Evolutionary conservation across 23 tunicate genomes (phyloP).

Genomic region (Oikopleura albicans): DNA sequence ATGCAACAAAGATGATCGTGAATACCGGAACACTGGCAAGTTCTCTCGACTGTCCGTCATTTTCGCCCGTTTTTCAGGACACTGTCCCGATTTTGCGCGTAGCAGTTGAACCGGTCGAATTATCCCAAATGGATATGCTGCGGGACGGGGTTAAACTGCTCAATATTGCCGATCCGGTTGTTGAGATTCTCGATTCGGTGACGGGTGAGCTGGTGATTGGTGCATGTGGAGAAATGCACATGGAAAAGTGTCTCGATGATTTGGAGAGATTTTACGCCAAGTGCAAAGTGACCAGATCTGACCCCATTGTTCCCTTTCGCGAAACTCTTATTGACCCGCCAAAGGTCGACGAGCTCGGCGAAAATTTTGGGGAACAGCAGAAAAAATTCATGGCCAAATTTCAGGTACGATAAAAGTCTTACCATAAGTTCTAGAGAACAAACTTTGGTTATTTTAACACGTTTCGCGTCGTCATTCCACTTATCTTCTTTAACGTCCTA

Average conservation of each 20-base stretch:
- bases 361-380: conserved; percentile 62
- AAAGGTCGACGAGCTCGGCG: conserved; percentile 79
- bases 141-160: conserved; percentile 52
- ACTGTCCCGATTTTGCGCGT: conserved; percentile 79
- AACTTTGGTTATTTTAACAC: too few species aligned
- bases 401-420: too few species aligned
- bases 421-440: too few species aligned
- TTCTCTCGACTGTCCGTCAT: conserved; percentile 61
- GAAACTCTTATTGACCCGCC: conserved; percentile 81
- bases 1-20: conserved; percentile 8
- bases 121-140: conserved; percentile 48
- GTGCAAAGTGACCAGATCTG: conserved; percentile 50
- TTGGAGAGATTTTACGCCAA: conserved; percentile 39
- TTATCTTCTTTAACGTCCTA: too few species aligned
- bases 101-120: conserved; percentile 62
- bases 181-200: conserved; percentile 61
- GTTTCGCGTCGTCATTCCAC: too few species aligned
- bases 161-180: conserved; percentile 90
- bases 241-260: conserved; percentile 77
- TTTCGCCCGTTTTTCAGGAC: conserved; percentile 45
- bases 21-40: conserved; percentile 81
- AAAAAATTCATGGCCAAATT: conserved; percentile 64
- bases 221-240: conserved; percentile 82
- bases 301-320: conserved; percentile 80
- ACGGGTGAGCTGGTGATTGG: conserved; percentile 94